A percentile compares a stretch with the other conserved stretches of the same genome.
Evolutionary conservation across 2,888 invertebrate genomes (phyloP).

Genomic region (Agrochola lychnidis): DNA sequence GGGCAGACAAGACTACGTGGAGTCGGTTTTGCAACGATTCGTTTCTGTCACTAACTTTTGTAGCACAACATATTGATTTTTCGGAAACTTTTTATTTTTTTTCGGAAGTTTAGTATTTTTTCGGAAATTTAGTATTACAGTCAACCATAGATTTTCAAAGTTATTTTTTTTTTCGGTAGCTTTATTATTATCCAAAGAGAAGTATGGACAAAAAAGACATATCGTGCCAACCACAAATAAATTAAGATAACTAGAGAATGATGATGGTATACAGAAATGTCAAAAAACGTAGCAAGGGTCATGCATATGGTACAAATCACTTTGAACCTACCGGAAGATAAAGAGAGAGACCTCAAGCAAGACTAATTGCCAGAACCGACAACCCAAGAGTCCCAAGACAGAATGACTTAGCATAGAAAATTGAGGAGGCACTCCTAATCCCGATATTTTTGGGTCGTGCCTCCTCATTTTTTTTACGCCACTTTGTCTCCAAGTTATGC

Average conservation of each 20-base stretch:
- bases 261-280: background rate
- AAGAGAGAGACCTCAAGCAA: background rate
- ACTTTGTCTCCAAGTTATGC: background rate
- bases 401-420: background rate
- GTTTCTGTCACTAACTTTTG: too few species aligned
- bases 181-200: too few species aligned
- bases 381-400: background rate
- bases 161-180: too few species aligned
- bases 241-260: background rate
- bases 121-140: too few species aligned
- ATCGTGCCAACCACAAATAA: too few species aligned
- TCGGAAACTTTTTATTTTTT: too few species aligned
- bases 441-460: fast-evolving
- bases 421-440: background rate
- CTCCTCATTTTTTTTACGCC: background rate
- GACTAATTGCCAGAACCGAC: background rate
- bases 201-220: background rate
- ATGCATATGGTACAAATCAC: background rate
- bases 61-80: too few species aligned
- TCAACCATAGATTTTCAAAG: too few species aligned
- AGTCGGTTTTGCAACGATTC: too few species aligned
- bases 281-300: background rate
- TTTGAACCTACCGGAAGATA: constrained; percentile 9
- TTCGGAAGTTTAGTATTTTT: too few species aligned
- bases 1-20: too few species aligned